A percentile compares a stretch with the other conserved stretches of the same genome.
Conservation (phyloP, 1,140 invertebrate genomes). For the Diprion similis region DNA sequence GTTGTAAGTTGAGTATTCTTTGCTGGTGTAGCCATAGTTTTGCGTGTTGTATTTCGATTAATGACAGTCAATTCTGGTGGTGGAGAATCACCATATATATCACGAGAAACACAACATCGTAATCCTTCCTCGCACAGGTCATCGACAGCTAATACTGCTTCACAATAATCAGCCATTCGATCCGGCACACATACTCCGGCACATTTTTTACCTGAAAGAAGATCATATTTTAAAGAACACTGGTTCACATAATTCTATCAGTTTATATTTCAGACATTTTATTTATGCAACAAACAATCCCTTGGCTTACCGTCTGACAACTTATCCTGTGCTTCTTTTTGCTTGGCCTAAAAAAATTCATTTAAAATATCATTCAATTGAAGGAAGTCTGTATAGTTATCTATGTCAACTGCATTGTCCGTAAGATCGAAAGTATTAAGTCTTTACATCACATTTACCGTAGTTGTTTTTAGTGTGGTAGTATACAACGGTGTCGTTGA, state of each 20-base stretch:
- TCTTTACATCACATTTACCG: slow-evolving; percentile 46
- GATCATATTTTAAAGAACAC: slow-evolving; percentile 35
- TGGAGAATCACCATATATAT: slow-evolving; percentile 72
- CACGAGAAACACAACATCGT: slow-evolving; percentile 78
- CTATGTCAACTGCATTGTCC: neutral
- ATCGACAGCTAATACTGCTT: slow-evolving; percentile 76
- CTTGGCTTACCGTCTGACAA: neutral
- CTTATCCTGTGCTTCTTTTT: slow-evolving; percentile 6
- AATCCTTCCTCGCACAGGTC: slow-evolving; percentile 75
- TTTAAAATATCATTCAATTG: neutral
- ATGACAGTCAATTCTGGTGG: slow-evolving; percentile 76
- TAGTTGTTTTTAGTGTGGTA: slow-evolving; percentile 54
- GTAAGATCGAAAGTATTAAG: slow-evolving; percentile 12
- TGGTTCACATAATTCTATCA: slow-evolving; percentile 23
- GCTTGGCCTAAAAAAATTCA: neutral
- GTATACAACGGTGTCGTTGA: slow-evolving; percentile 43
- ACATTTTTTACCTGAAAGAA: slow-evolving; percentile 68
- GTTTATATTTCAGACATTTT: neutral
- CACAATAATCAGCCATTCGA: slow-evolving; percentile 82
- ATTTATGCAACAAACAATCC: neutral
- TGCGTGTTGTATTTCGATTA: slow-evolving; percentile 48
- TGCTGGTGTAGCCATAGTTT: slow-evolving; percentile 49
- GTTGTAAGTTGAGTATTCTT: slow-evolving; percentile 46
- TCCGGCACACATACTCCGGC: slow-evolving; percentile 84
- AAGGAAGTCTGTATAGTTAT: neutral